Conservation (phyloP, 2,888 invertebrate genomes). For the Netelia fuscicornis region DNA sequence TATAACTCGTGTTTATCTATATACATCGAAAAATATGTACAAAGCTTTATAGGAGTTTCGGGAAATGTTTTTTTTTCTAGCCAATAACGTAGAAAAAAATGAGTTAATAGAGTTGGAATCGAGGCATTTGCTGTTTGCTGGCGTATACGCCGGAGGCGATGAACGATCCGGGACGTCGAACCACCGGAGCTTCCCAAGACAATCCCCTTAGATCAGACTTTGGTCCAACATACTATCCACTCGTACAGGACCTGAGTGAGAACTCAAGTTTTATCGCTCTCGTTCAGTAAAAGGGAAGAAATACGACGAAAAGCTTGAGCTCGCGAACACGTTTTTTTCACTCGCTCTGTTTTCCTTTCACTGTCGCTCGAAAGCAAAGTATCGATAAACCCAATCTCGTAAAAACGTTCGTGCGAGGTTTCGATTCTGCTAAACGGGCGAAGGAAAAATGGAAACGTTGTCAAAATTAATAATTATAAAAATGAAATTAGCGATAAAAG, state of each 20-base stretch:
- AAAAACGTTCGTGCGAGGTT: background rate
- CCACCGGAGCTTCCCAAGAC: slow-evolving; percentile 10
- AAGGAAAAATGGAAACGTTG: background rate
- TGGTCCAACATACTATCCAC: background rate
- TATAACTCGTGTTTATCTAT: background rate
- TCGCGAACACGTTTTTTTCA: background rate
- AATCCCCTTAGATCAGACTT: slow-evolving; percentile 16
- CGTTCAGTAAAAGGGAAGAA: background rate
- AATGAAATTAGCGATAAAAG: background rate
- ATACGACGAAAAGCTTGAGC: background rate
- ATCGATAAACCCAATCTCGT: background rate
- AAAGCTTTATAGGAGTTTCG: slow-evolving; percentile 5
- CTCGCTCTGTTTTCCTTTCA: background rate
- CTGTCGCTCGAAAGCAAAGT: background rate
- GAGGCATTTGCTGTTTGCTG: slow-evolving; percentile 12
- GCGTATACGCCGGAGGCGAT: slow-evolving; percentile 14
- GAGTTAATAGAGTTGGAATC: slow-evolving; percentile 43
- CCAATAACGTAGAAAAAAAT: background rate
- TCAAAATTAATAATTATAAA: background rate
- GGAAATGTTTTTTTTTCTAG: background rate
- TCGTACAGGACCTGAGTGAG: background rate
- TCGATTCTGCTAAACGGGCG: background rate
- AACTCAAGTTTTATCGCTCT: slow-evolving; percentile 5
- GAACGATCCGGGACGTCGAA: slow-evolving; percentile 7
- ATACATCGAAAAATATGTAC: background rate